A percentile compares a stretch with the other conserved stretches of the same genome.
Conservation (phyloP, 2,888 invertebrate genomes). For the Parelbella ahira region DNA sequence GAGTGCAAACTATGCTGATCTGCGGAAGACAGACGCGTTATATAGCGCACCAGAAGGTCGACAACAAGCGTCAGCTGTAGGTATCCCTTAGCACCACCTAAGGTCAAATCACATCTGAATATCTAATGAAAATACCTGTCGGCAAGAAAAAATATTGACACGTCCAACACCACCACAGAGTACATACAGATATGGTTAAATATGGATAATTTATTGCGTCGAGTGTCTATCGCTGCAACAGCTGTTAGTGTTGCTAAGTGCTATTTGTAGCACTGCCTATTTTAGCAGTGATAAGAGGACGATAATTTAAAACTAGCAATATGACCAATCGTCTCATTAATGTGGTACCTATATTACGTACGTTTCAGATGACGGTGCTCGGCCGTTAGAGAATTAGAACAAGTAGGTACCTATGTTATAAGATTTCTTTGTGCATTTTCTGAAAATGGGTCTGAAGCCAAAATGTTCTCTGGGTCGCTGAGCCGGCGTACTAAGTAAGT, state of each 20-base stretch:
- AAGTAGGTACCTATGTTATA: no score
- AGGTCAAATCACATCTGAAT: conserved; percentile 64
- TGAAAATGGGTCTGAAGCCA: no score
- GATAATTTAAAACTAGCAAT: not conserved
- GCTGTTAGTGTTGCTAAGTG: conserved; percentile 26
- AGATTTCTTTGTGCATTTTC: no score
- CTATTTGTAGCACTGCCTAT: conserved; percentile 5
- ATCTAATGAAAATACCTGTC: conserved; percentile 57
- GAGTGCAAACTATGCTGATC: conserved; percentile 65
- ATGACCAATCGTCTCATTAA: no score
- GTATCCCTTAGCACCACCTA: conserved; percentile 47
- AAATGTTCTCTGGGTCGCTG: no score
- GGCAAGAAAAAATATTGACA: conserved; percentile 43
- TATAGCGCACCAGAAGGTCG: conserved; percentile 67
- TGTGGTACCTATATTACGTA: no score
- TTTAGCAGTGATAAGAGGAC: conserved; percentile 5
- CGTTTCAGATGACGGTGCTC: no score
- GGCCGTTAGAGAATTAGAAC: no score
- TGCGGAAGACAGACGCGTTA: conserved; percentile 54
- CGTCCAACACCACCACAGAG: conserved; percentile 36
- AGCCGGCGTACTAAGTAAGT: no score
- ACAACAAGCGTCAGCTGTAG: conserved; percentile 38
- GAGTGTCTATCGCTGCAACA: conserved; percentile 29
- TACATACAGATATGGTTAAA: conserved; percentile 43
- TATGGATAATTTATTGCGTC: conserved; percentile 43